Evolutionary conservation across 2,888 invertebrate species (phyloP), one percentile per base, ranked within the genome.

Genomic region (Macrophya annulata): DNA sequence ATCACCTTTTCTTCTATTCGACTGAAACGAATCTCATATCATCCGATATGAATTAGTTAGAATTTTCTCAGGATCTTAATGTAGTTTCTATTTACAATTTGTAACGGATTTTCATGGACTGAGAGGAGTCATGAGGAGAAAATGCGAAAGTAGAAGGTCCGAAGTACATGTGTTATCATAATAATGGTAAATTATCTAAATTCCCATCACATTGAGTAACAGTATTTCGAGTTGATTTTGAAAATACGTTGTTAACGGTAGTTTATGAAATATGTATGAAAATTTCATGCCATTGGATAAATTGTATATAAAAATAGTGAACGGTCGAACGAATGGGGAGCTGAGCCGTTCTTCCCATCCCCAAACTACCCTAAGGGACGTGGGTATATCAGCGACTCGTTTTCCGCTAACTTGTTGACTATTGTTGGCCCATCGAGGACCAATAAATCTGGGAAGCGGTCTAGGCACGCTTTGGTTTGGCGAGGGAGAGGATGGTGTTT

Each of bases 341-440:
- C 48, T 65, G 55, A 74, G 82, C 55, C 68, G 15, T 71, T 65
- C 31, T 48, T 48, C 85, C 59, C 68, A 43, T 65, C 83, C 68
- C 83, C 9, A 9, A 68, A 21, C 43, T 25, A n/a, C 82, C 81
- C 85, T 59, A 51, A 76, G 85, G 82, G 72, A 68, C 82, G 62
- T 4, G 85, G 59, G 68, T 85, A 76, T 68, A 76, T 68, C 85
- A 74, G 85, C 21, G 82, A 79, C 84, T 87, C 86, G 85, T 92
- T 92, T 92, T 91, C 92, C 92, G 91, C 89, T 92, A 93, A 93
- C 93, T 93, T 93, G 93, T 85, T 86, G 86, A 86, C 86, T 89
- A 91, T 92, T 91, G 91, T 91, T 90, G 90, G 88, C 89, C 91
- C 90, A 92, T 93, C 92, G 92, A 91, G 91, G 88, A 88, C 89